Evolutionary conservation across 2,113 vertebrate genomes (phyloP).

Genomic region (Boulengeromyrus knoepffleri): DNA sequence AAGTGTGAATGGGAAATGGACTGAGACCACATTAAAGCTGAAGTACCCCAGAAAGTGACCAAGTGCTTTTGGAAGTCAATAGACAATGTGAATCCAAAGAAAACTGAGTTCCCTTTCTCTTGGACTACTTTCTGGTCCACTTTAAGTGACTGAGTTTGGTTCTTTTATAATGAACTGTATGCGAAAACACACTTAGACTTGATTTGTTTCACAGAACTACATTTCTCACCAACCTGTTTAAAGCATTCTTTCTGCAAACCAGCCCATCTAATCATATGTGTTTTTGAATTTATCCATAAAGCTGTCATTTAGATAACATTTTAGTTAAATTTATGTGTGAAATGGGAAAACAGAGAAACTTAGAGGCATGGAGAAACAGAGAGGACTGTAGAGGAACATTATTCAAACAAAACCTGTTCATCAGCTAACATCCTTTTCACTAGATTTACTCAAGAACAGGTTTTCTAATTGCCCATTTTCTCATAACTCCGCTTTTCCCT

Average conservation of each 20-base stretch:
- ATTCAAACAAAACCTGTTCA: neutral
- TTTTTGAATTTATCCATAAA: neutral
- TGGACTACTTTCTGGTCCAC: neutral
- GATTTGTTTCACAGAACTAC: neutral
- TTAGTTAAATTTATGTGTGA: neutral
- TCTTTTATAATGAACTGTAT: neutral
- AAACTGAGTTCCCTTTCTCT: neutral
- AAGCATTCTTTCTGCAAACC: neutral
- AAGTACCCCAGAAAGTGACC: neutral
- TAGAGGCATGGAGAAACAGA: neutral
- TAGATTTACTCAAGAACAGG: neutral
- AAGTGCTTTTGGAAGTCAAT: neutral
- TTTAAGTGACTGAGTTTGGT: neutral
- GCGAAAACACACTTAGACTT: neutral
- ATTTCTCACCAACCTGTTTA: neutral
- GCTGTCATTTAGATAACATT: neutral
- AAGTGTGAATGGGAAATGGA: neutral
- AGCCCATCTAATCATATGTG: neutral
- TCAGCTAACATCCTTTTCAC: neutral
- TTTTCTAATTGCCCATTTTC: neutral
- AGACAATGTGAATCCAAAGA: neutral
- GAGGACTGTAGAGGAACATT: neutral
- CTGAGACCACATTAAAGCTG: neutral
- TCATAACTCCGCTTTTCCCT: neutral
- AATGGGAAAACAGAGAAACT: neutral